Evolutionary conservation across 1,140 invertebrate species (phyloP), one percentile per base, ranked within the genome.

Genomic region (Ridgeia piscesae): DNA sequence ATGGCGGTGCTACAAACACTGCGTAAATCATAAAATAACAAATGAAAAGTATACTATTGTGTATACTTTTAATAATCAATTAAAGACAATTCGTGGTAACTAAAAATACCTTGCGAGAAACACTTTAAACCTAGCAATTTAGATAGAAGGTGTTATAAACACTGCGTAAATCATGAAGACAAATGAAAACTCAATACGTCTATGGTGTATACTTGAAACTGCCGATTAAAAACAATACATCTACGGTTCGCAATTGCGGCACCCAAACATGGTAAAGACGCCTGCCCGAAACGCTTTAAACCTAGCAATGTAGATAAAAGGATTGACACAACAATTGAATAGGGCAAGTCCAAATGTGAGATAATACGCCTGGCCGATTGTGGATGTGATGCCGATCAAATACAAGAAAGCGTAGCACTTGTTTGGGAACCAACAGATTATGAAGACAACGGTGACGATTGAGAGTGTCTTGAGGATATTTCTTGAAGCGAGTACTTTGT

Each of bases 401-500:
- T 90, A 90, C 9, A 90, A 27, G 31, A 90, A 90, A 17, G 33
- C 34, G 35, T 90, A 90, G 89, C 34, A 34, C 35, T 90, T 34
- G 35, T 90, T 90, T 8, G 89, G 89, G 31, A 90, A 33, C 89
- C 89, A 90, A n/a, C 89, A 90, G 89, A 90, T 27, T 8, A 90
- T 1, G 89, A 90, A 90, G 17, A 33, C 89, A 14, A 90, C 89
- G 34, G 89, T 34, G 89, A 90, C 8, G 17, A 90, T 90, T 34
- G 35, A 2, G 2, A 90, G 89, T 0, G 89, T 90, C 89, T 90
- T 90, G 11, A 42, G 14, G 89, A 90, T 27, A 42, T 90, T 90
- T 21, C 17, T 21, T 42, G n/a, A n/a, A n/a, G 48, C 48, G 21
- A 50, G 48, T 21, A 21, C 48, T 50, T 50, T 50, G 21, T 50